Base-by-base conservation (phyloP, 2,888 invertebrate genomes). In the Deladenus siricidicola region DNA sequence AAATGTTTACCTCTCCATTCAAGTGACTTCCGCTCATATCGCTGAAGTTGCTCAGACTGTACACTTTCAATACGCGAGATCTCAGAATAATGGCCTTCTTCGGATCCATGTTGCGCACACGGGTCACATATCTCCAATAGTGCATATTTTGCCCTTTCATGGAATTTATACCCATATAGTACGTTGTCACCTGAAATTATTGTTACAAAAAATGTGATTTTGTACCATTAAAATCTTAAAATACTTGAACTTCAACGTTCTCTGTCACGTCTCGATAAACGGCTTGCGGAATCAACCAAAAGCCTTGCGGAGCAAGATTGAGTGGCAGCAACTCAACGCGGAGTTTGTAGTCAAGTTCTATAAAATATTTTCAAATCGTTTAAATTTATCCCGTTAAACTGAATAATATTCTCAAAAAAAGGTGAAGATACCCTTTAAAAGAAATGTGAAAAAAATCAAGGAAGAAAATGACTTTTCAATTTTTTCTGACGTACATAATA, bases 101-200 rank as follows among this genome's bases (percentile, higher is more conserved):
- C 6, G 39, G 14, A 14, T 34, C 39, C 6, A 34, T 6, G 14
- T 34, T 34, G 8, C 14, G 39, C 39, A 34, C 8, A 10, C 39
- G 39, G 6, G 39, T 34, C 39, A 53, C 19, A 34, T 53, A 53
- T 39, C 53, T 14, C 53, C 53, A 53, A 34, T 19, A 29, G 39
- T 53, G 39, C 23, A 34, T 39, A 8, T 4, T 29, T 39, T 39
- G 53, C 21, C 19, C 19, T n/a, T 53, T 53, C 19, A 23, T 29
- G 19, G 21, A n/a, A 19, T 23, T 53, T 53, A 39, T 89, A 39
- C 93, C 93, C 90, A 94, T 91, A 79, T 92, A 78, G 62, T 74
- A 96, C 0, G 98, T 98, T 80, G 93, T 96, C 58, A 96, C 96
- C 14, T 96, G 98, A 42, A 99, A 89, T 52, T 94, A n/a, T 23